Percentiles rank a stretch among this genome's conserved stretches.
Conservation (phyloP, 2,113 vertebrate genomes). For the Charina bottae region DNA sequence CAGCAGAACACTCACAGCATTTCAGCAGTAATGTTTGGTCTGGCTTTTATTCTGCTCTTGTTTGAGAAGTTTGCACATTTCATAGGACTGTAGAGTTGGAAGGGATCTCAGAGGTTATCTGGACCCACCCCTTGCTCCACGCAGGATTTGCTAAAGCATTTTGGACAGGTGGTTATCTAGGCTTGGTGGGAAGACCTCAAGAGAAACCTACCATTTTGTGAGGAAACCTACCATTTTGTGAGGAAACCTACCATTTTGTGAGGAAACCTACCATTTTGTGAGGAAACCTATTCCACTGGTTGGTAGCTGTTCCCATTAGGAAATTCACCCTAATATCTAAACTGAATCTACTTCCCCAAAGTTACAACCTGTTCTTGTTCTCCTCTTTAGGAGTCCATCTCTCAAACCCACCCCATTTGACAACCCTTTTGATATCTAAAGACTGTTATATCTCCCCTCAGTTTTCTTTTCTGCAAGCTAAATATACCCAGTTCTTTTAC, state of each 20-base stretch:
- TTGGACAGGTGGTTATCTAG: not conserved
- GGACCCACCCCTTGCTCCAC: not conserved
- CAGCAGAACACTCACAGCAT: constrained; percentile 38
- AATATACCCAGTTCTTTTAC: not conserved
- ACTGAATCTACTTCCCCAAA: not conserved
- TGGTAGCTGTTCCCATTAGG: not conserved
- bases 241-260: not conserved
- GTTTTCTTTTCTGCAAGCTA: not conserved
- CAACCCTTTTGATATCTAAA: not conserved
- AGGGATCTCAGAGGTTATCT: not conserved
- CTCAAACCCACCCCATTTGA: not conserved
- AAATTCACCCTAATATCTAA: not conserved
- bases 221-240: not conserved
- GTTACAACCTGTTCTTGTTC: not conserved
- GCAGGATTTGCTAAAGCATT: not conserved
- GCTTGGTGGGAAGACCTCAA: not conserved
- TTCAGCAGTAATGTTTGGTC: constrained; percentile 58
- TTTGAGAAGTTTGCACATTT: constrained; percentile 41
- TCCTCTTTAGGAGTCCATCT: not conserved
- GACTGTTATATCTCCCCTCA: not conserved
- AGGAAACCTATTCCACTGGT: not conserved
- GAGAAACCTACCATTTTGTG: not conserved
- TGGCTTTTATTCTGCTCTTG: constrained; percentile 54
- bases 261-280: not conserved
- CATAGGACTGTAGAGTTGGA: not conserved